phyloP scores from a whole-genome alignment of 2,113 vertebrate species.

The Herpetotheres cachinnans region DNA sequence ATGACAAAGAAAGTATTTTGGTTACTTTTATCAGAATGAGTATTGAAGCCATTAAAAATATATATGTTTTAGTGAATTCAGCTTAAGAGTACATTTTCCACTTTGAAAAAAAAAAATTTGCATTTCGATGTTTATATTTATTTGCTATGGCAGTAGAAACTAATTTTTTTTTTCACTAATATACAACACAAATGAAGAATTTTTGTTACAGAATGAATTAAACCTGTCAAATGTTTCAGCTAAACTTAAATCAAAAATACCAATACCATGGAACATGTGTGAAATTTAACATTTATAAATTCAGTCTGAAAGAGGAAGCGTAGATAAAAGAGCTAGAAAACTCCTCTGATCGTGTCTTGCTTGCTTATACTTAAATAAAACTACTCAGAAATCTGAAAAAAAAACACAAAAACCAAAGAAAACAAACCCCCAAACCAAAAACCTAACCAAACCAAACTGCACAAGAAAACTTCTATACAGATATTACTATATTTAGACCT shows the following conservation, averaged over 20 bases:
- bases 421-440: not conserved
- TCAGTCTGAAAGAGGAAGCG: not conserved
- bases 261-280: not conserved
- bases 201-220: not conserved
- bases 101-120: not conserved
- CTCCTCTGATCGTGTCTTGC: not conserved
- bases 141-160: not conserved
- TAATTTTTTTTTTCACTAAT: not conserved
- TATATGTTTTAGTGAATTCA: not conserved
- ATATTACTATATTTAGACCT: not conserved
- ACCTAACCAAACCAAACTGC: not conserved
- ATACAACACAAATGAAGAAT: not conserved
- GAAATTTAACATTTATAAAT: not conserved
- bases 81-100: not conserved
- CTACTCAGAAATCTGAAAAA: not conserved
- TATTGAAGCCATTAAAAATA: not conserved
- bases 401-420: not conserved
- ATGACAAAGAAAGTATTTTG: not conserved
- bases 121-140: not conserved
- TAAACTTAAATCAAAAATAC: not conserved
- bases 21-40: not conserved
- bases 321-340: not conserved
- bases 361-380: not conserved
- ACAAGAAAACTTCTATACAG: not conserved
- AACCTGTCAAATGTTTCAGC: not conserved